phyloP scores from a whole-genome alignment of 2,888 invertebrate genomes.

The Amorpha juglandis region DNA sequence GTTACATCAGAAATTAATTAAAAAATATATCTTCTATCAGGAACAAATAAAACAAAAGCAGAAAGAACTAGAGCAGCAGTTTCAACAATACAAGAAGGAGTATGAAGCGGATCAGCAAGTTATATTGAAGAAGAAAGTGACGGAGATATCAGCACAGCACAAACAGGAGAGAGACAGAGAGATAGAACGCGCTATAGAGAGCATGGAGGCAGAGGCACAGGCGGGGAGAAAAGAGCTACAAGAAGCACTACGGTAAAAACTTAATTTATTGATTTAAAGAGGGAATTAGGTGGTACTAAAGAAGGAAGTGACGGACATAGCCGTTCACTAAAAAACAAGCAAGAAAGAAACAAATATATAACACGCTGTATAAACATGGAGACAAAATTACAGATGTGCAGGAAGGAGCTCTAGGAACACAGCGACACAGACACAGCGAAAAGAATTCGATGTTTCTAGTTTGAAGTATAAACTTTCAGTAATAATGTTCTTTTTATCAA shows the following conservation, averaged over 20 bases:
- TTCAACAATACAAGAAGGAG: constrained; percentile 86
- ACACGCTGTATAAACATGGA: too few species aligned
- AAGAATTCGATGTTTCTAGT: neutral
- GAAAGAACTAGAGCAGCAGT: constrained; percentile 85
- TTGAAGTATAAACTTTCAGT: too few species aligned
- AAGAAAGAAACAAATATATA: too few species aligned
- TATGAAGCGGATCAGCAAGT: constrained; percentile 86
- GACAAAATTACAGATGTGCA: neutral
- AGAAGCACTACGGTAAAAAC: constrained; percentile 78
- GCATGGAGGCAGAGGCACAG: constrained; percentile 87
- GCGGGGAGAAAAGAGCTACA: constrained; percentile 85
- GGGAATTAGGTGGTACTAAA: neutral
- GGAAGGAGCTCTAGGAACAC: neutral
- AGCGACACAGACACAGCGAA: neutral
- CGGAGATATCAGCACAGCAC: constrained; percentile 87
- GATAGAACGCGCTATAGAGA: constrained; percentile 89
- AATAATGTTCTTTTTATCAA: too few species aligned
- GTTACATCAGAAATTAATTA: too few species aligned
- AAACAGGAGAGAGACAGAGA: constrained; percentile 90
- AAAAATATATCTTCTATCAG: constrained; percentile 40
- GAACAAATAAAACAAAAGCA: constrained; percentile 82
- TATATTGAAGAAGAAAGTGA: constrained; percentile 86
- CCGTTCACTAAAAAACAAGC: too few species aligned
- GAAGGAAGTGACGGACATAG: too few species aligned
- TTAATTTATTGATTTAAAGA: neutral